phyloP scores from a whole-genome alignment of 2,888 invertebrate species.

The Drosophila histrio region DNA sequence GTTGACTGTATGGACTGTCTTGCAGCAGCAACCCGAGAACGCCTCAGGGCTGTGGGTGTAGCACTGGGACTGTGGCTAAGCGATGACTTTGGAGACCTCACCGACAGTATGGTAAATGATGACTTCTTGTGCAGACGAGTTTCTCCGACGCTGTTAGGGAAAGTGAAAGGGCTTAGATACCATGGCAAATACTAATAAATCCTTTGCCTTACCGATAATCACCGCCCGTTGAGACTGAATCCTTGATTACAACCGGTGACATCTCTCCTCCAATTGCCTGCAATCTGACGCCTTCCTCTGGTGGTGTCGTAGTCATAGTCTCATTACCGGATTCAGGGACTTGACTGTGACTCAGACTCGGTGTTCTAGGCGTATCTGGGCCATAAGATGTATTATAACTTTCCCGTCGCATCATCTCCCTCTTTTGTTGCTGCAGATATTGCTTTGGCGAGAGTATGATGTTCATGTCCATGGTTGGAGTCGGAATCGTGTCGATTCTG shows the following conservation, averaged over 20 bases:
- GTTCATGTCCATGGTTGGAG: slow-evolving; percentile 47
- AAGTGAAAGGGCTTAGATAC: neutral
- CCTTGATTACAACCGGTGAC: slow-evolving; percentile 83
- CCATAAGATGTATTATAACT: slow-evolving; percentile 51
- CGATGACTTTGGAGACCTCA: slow-evolving; percentile 85
- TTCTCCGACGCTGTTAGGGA: slow-evolving; percentile 75
- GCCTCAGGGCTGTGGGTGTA: slow-evolving; percentile 30
- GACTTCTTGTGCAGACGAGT: slow-evolving; percentile 87
- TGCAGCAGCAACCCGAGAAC: slow-evolving; percentile 4
- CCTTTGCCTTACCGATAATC: slow-evolving; percentile 77
- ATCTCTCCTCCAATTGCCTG: slow-evolving; percentile 59
- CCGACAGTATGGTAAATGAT: slow-evolving; percentile 89
- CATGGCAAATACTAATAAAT: neutral
- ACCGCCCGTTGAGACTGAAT: slow-evolving; percentile 82
- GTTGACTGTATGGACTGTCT: slow-evolving; percentile 69
- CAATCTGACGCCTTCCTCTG: slow-evolving; percentile 10
- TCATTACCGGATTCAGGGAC: slow-evolving; percentile 35
- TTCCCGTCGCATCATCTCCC: slow-evolving; percentile 29
- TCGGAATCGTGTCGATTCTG: slow-evolving; percentile 20
- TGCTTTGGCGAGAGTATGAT: slow-evolving; percentile 70
- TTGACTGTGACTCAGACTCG: slow-evolving; percentile 14
- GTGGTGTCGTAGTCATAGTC: neutral
- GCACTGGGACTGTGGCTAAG: slow-evolving; percentile 84
- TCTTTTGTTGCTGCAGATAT: slow-evolving; percentile 69
- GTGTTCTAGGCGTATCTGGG: slow-evolving; percentile 32